Evolutionary conservation across 1,140 invertebrate genomes (phyloP), one percentile per base, ranked within the genome.

Genomic region (Euura lappo): DNA sequence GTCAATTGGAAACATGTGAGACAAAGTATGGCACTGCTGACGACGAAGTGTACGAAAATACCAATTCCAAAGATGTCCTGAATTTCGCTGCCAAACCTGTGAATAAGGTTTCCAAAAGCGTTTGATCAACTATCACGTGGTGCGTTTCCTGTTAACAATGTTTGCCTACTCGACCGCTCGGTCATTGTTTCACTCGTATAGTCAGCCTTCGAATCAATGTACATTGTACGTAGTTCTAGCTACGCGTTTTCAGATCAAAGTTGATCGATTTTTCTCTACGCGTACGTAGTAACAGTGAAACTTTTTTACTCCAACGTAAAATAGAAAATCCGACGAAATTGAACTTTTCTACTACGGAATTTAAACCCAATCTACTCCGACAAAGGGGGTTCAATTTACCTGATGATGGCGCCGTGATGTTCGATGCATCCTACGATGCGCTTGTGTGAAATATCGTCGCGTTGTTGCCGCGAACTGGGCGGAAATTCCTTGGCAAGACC

Each of bases 41-140:
- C 70, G 6, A 47, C 45, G 45, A 74, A 45, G 60, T 71, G 69
- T 7, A 60, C 65, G 43, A 74, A 45, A 6, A 71, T 74, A n/a
- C 46, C 45, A 4, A 71, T n/a, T 67, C 45, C 69, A 70, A 80
- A 83, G 2, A 78, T 46, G 6, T 43, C 43, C 28, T 76, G 70
- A n/a, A 79, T 60, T 70, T 82, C 78, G 8, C 75, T 65, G 2
- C 77, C 72, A 65, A 78, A 80, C 67, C 80, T 83, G 64, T 44
- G 44, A 45, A 71, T 10, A 70, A 45, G 45, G 4, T 71, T 13
- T 71, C 10, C 60, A 71, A 28, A 65, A 65, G 3, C 47, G 11
- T 71, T 69, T 72, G 28, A 76, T 71, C 67, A 74, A 45, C 71
- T 45, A 45, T 75, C 74, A 42, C 75, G 72, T 66, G 68, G 72